Evolutionary conservation across 2,113 vertebrate genomes (phyloP).

Genomic region (Salvelinus fontinalis): DNA sequence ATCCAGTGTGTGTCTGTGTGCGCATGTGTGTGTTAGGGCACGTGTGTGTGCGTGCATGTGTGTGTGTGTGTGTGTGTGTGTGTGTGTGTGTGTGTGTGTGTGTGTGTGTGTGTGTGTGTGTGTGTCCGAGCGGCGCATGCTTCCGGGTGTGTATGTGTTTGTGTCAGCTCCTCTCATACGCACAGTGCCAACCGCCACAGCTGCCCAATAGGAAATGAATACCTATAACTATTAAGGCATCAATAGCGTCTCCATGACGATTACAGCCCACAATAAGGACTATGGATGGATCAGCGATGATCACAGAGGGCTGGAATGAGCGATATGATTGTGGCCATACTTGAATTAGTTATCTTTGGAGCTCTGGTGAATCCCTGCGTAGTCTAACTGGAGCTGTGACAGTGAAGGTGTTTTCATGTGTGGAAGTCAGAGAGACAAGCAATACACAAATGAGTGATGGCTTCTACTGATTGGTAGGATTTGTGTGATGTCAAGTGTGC

Average conservation of each 20-base stretch:
- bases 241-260: not conserved
- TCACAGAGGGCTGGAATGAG: too few species aligned
- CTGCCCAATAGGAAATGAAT: conserved; percentile 26
- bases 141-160: conserved; percentile 26
- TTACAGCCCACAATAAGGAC: too few species aligned
- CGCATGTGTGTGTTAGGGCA: conserved; percentile 24
- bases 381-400: too few species aligned
- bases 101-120: conserved; percentile 52
- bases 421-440: too few species aligned
- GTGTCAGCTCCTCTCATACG: conserved; percentile 9
- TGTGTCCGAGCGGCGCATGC: not conserved
- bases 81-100: conserved; percentile 25
- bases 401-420: too few species aligned
- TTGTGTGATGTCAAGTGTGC: too few species aligned
- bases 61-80: conserved; percentile 41
- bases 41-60: conserved; percentile 39
- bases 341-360: not conserved
- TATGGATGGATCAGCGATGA: too few species aligned
- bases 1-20: not conserved
- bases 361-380: not conserved
- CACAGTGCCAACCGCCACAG: conserved; percentile 4
- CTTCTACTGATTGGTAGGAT: too few species aligned
- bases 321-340: too few species aligned
- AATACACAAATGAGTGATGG: too few species aligned
- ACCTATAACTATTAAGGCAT: conserved; percentile 17